Evolutionary conservation across 2,113 vertebrate genomes (phyloP).

Genomic region (Aptenodytes patagonicus): DNA sequence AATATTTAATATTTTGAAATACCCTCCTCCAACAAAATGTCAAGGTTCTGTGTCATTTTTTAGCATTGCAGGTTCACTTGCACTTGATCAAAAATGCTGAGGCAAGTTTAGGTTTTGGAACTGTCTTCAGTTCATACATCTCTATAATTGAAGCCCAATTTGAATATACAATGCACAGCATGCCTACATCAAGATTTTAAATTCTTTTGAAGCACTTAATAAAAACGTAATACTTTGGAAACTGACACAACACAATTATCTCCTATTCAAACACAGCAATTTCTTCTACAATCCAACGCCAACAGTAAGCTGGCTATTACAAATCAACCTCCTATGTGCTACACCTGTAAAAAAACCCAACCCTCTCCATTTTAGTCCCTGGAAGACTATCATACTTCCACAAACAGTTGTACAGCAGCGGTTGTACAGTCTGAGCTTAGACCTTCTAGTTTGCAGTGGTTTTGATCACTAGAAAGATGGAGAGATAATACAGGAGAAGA

Average conservation of each 20-base stretch:
- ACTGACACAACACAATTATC: neutral
- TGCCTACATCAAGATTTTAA: neutral
- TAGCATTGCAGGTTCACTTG: neutral
- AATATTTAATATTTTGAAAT: neutral
- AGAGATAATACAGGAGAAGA: neutral
- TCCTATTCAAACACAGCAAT: neutral
- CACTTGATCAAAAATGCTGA: neutral
- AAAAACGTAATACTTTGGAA: neutral
- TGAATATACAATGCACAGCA: neutral
- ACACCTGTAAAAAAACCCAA: neutral
- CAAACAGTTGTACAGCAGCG: neutral
- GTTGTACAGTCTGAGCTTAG: neutral
- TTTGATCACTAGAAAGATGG: neutral
- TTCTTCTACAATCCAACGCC: neutral
- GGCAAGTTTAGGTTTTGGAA: neutral
- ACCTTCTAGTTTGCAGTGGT: neutral
- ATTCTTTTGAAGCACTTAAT: neutral
- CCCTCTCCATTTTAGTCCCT: neutral
- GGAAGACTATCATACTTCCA: accelerated
- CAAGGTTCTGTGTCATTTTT: neutral
- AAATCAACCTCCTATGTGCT: neutral
- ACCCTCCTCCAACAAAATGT: neutral
- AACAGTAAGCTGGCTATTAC: neutral
- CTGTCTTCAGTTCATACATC: neutral
- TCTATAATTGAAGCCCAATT: neutral